phyloP scores from a whole-genome alignment of 2,113 vertebrate species.

The Toxotes jaculatrix region DNA sequence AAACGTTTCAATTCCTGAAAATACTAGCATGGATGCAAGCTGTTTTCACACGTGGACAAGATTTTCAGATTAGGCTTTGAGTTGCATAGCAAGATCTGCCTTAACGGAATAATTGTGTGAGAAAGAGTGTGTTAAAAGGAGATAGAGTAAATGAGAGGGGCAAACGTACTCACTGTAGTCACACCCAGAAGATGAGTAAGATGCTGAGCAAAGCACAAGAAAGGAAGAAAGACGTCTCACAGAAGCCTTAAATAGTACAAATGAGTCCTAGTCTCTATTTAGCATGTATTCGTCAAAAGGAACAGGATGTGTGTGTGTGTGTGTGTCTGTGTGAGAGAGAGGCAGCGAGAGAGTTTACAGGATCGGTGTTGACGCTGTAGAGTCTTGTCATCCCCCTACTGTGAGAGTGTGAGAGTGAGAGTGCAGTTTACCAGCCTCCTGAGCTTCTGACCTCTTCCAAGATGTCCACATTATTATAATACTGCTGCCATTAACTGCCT shows the following conservation, averaged over 20 bases:
- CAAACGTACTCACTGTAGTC: background rate
- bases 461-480: background rate
- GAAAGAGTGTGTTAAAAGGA: slow-evolving; percentile 11
- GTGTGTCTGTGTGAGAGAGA: slow-evolving; percentile 11
- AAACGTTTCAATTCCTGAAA: too few species aligned
- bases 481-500: background rate
- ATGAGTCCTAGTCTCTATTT: slow-evolving; percentile 55
- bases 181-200: slow-evolving; percentile 47
- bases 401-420: background rate
- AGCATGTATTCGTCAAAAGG: slow-evolving; percentile 62
- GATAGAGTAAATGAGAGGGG: slow-evolving; percentile 33
- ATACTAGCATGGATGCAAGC: too few species aligned
- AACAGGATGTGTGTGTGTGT: slow-evolving; percentile 59
- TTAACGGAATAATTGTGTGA: background rate
- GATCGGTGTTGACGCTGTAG: background rate
- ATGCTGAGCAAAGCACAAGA: slow-evolving; percentile 32
- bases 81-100: background rate
- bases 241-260: slow-evolving; percentile 70
- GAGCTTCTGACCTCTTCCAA: background rate
- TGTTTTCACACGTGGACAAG: too few species aligned
- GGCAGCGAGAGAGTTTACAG: slow-evolving; percentile 17
- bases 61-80: background rate
- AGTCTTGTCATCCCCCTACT: slow-evolving; percentile 2
- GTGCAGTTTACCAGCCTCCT: background rate
- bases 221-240: slow-evolving; percentile 45